Percentiles rank a stretch among this genome's conserved stretches.
These are phyloP conservation scores for Yponomeuta plumbellus DNA, from an alignment of 2,888 invertebrate species.

Conservation along the genomic window DNA sequence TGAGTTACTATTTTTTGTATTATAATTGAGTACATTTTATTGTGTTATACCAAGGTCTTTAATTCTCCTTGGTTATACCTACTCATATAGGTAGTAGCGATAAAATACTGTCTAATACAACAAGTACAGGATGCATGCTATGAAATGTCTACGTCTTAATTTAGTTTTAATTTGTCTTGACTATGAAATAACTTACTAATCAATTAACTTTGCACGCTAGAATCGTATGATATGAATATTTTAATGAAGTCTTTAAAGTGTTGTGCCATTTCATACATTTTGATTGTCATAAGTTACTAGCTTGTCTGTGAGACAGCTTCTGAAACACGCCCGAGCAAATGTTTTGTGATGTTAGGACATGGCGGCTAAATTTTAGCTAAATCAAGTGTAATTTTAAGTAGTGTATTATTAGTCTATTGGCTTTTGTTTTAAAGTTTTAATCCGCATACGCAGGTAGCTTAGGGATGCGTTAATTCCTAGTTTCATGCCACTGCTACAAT, in stretches of 20 bases:
- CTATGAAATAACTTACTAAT: slow-evolving; percentile 30
- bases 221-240: slow-evolving; percentile 7
- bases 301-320: neutral
- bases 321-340: neutral
- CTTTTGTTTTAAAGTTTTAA: slow-evolving; percentile 6
- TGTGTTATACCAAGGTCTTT: too few species aligned
- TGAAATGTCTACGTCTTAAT: slow-evolving; percentile 30
- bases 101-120: slow-evolving; percentile 14
- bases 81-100: slow-evolving; percentile 44
- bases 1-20: slow-evolving; percentile 50
- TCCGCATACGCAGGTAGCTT: neutral
- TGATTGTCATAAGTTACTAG: slow-evolving; percentile 1
- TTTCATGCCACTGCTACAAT: neutral
- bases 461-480: neutral
- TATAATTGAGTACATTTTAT: slow-evolving; percentile 60
- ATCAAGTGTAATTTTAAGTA: neutral
- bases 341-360: slow-evolving; percentile 4
- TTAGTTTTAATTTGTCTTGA: slow-evolving; percentile 32
- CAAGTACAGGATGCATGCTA: slow-evolving; percentile 45
- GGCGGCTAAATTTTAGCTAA: neutral
- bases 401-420: neutral
- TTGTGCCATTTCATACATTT: slow-evolving; percentile 8
- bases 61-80: too few species aligned
- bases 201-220: slow-evolving; percentile 10
- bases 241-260: slow-evolving; percentile 3